These are phyloP conservation scores for Paelopatides confundens DNA, from an alignment of 53 echinoderm and acorn worm genomes.

Conservation along the genomic window DNA sequence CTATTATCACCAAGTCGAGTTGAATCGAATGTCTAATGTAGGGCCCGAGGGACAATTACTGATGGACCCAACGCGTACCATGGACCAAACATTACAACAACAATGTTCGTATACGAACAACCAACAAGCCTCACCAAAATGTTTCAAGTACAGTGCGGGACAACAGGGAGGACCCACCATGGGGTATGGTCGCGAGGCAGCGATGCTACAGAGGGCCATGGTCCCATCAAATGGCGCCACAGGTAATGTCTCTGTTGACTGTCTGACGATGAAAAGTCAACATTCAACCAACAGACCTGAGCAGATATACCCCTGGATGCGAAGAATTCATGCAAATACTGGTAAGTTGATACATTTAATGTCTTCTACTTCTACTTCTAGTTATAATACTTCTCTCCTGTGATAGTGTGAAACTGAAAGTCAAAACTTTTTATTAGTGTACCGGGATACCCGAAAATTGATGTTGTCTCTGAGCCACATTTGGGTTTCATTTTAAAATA, in stretches of 20 bases:
- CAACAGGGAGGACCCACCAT: constrained; percentile 34
- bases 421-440: too few species aligned
- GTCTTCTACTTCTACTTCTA: not conserved
- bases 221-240: constrained; percentile 32
- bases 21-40: constrained; percentile 34
- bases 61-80: constrained; percentile 34
- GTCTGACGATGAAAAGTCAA: constrained; percentile 60
- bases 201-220: constrained; percentile 43
- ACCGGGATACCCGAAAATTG: too few species aligned
- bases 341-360: constrained; percentile 68
- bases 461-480: too few species aligned
- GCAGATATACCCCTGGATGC: constrained; percentile 99
- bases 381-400: too few species aligned
- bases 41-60: constrained; percentile 37
- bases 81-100: constrained; percentile 28
- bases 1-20: constrained; percentile 40
- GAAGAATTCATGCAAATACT: constrained; percentile 89
- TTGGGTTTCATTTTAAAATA: too few species aligned
- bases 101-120: constrained; percentile 42
- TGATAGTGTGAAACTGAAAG: too few species aligned
- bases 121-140: constrained; percentile 34
- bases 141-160: constrained; percentile 24
- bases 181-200: constrained; percentile 42
- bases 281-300: constrained; percentile 73
- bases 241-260: constrained; percentile 28